Evolutionary conservation across 2,113 vertebrate genomes (phyloP).

Genomic region (Nyctereutes procyonoides): DNA sequence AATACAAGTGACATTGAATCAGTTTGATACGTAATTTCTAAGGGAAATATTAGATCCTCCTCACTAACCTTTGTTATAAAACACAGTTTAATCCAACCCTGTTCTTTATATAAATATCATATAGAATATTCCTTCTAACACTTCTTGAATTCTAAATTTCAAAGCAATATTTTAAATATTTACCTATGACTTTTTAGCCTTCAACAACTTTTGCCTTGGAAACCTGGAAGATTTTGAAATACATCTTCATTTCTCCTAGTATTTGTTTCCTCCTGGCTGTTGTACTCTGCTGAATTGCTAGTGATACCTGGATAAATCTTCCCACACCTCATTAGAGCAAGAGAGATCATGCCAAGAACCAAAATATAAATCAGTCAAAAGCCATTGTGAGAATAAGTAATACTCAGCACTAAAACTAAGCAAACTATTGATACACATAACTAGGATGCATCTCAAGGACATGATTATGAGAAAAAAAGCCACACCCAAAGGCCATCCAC

Average conservation of each 20-base stretch:
- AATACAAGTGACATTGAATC: not conserved
- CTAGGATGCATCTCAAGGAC: not conserved
- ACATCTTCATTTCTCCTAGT: not conserved
- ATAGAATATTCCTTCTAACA: not conserved
- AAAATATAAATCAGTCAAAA: not conserved
- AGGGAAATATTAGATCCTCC: not conserved
- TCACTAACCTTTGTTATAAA: not conserved
- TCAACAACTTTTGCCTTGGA: not conserved
- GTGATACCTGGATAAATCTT: not conserved
- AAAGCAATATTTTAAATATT: conserved; percentile 2
- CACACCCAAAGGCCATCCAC: not conserved
- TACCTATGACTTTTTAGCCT: not conserved
- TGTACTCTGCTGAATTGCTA: not conserved
- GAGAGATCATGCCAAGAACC: not conserved
- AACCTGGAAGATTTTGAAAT: not conserved
- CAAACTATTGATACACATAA: not conserved
- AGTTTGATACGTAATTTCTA: conserved; percentile 30
- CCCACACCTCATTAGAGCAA: not conserved
- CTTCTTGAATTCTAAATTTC: conserved; percentile 6
- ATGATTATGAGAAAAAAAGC: not conserved
- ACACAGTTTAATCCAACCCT: not conserved
- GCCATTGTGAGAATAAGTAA: not conserved
- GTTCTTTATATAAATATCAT: not conserved
- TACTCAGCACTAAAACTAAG: not conserved
- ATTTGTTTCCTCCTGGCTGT: not conserved